These are phyloP conservation scores for Notolepis coatsorum DNA, from an alignment of 2,797 vertebrate genomes.

Conservation along the genomic window DNA sequence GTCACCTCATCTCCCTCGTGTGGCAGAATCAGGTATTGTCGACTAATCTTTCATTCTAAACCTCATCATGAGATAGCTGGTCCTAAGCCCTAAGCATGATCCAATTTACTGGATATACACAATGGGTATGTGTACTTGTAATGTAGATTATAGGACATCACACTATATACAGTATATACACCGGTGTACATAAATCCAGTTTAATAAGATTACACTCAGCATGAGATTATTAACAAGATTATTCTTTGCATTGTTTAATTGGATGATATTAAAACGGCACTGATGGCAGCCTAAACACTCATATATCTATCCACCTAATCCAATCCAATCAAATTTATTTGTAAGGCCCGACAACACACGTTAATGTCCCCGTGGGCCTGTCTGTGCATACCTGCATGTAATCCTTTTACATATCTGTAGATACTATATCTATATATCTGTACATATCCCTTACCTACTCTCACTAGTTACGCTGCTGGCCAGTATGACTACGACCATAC, in stretches of 20 bases:
- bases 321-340: no score
- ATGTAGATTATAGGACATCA: constrained; percentile 39
- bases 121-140: constrained; percentile 31
- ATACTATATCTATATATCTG: no score
- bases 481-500: no score
- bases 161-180: no score
- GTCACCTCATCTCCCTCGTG: constrained; percentile 53
- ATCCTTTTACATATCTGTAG: no score
- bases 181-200: constrained; percentile 59
- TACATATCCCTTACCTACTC: no score
- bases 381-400: no score
- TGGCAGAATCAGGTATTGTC: constrained; percentile 37
- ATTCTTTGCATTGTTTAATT: constrained; percentile 44
- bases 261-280: constrained; percentile 31
- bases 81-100: constrained; percentile 70
- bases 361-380: no score
- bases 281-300: neutral
- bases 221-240: constrained; percentile 46
- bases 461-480: no score
- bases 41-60: constrained; percentile 39
- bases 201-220: constrained; percentile 53
- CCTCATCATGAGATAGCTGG: constrained; percentile 25
- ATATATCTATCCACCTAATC: no score
- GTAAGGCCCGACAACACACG: no score
- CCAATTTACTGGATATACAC: constrained; percentile 59